phyloP scores from a whole-genome alignment of 2,113 vertebrate genomes.

The Pogona vitticeps region DNA sequence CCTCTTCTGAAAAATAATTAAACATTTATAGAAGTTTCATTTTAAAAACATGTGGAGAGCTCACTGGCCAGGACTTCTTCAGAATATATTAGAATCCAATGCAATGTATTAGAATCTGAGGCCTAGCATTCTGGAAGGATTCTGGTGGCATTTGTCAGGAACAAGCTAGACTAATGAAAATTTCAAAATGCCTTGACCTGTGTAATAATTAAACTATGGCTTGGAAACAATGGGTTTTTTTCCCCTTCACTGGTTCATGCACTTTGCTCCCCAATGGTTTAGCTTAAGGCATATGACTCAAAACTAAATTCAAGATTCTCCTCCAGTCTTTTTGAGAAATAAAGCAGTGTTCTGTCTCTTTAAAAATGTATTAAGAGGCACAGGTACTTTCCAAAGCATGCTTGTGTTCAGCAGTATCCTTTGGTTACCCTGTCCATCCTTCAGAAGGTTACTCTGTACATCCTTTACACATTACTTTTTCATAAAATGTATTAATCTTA shows the following conservation, averaged over 20 bases:
- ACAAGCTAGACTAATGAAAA: slow-evolving; percentile 2
- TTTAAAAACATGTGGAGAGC: neutral
- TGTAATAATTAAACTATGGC: neutral
- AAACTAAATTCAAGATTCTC: neutral
- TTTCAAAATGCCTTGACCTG: neutral
- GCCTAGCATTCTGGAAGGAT: neutral
- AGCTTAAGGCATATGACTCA: neutral
- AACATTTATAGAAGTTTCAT: neutral
- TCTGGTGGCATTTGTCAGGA: neutral
- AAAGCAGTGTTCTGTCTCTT: neutral
- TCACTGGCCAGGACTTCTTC: neutral
- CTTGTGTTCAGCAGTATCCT: neutral
- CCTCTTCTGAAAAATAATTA: neutral
- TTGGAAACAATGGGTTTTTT: neutral
- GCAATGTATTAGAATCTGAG: neutral
- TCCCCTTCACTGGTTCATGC: neutral
- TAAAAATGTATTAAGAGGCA: neutral
- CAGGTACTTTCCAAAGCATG: neutral
- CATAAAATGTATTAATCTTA: neutral
- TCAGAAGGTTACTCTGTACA: too few species aligned
- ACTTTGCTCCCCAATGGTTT: neutral
- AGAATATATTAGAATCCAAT: neutral
- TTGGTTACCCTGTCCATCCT: neutral
- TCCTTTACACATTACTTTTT: neutral
- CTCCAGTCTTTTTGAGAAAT: neutral